phyloP scores from a whole-genome alignment of 2,797 vertebrate species.

The Buceros bicornis region DNA sequence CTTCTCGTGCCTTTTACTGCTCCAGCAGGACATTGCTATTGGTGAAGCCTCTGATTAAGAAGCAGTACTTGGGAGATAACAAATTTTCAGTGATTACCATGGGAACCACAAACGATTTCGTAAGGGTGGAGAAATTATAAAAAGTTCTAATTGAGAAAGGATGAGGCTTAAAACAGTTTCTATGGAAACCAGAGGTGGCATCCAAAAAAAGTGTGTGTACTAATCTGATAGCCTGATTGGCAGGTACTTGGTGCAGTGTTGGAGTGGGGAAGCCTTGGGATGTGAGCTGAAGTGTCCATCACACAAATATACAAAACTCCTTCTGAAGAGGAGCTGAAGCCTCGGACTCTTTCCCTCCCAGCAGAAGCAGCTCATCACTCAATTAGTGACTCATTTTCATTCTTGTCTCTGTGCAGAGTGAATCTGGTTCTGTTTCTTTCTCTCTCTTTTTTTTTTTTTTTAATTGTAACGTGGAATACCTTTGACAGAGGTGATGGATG shows the following conservation, averaged over 20 bases:
- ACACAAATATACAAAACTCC: not conserved
- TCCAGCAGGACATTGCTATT: slow-evolving; percentile 35
- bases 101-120: slow-evolving; percentile 73
- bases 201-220: slow-evolving; percentile 64
- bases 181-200: slow-evolving; percentile 75
- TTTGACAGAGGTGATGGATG: not conserved
- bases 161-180: slow-evolving; percentile 70
- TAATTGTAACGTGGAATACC: not conserved
- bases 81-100: slow-evolving; percentile 70
- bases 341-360: not conserved
- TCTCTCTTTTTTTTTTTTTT: not conserved
- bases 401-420: not conserved
- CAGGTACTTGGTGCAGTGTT: slow-evolving; percentile 58
- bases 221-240: slow-evolving; percentile 56
- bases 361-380: not conserved
- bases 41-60: slow-evolving; percentile 49
- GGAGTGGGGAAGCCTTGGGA: slow-evolving; percentile 11
- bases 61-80: slow-evolving; percentile 28
- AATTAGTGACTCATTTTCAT: not conserved
- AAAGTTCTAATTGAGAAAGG: slow-evolving; percentile 70
- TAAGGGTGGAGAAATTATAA: slow-evolving; percentile 72
- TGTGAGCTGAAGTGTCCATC: slow-evolving; percentile 1
- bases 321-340: not conserved
- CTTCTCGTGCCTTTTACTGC: not conserved
- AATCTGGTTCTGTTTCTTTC: not conserved